Percentiles rank a stretch among this genome's conserved stretches.
Evolutionary conservation across 2,797 vertebrate genomes (phyloP).

Genomic region (Chiloscyllium punctatum): DNA sequence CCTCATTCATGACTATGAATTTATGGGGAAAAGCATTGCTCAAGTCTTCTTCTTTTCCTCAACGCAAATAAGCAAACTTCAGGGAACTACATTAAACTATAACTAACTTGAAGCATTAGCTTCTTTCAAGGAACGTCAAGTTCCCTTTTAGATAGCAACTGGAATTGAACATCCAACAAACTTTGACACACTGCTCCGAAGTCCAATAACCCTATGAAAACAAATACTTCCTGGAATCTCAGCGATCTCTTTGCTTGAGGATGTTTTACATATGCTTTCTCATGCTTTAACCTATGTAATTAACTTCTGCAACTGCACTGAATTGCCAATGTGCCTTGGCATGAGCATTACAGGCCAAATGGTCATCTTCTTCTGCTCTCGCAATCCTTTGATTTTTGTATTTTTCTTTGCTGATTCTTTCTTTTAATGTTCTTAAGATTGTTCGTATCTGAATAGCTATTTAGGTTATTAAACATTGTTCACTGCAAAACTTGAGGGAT

Average conservation of each 20-base stretch:
- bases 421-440: not conserved
- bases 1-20: not conserved
- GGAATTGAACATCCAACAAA: not conserved
- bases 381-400: too few relatives aligned
- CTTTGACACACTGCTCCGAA: not conserved
- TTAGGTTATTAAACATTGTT: too few relatives aligned
- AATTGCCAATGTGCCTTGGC: not conserved
- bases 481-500: too few relatives aligned
- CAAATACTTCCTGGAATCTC: not conserved
- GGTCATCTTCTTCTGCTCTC: too few relatives aligned
- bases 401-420: not conserved
- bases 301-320: not conserved
- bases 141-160: not conserved
- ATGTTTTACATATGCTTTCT: not conserved
- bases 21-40: not conserved
- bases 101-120: not conserved
- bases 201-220: not conserved
- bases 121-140: not conserved
- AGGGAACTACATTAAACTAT: not conserved
- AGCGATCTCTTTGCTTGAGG: not conserved
- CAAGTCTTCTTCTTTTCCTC: not conserved
- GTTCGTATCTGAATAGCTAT: not conserved
- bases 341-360: too few relatives aligned
- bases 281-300: not conserved
- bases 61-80: not conserved